Evolutionary conservation across 2,888 invertebrate genomes (phyloP).

Genomic region (Trissonchulus sp.): DNA sequence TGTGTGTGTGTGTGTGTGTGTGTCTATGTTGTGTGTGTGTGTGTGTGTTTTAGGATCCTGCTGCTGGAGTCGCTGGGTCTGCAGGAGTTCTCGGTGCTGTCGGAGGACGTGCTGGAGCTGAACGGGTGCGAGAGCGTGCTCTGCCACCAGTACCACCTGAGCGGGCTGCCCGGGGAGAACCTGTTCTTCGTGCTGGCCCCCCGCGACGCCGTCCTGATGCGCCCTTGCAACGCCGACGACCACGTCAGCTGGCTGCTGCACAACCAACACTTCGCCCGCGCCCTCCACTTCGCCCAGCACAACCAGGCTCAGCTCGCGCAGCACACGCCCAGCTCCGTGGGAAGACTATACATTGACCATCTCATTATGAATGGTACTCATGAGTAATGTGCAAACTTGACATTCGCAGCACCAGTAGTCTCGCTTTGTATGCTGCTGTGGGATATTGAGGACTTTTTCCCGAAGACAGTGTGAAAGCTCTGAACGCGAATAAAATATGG

Average conservation of each 20-base stretch:
- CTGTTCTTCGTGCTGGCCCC: constrained; percentile 43
- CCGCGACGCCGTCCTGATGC: constrained; percentile 43
- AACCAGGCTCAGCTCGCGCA: constrained; percentile 27
- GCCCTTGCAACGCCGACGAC: constrained; percentile 45
- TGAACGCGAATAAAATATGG: too few relatives aligned
- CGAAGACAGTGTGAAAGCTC: too few relatives aligned
- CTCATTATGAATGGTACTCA: too few relatives aligned
- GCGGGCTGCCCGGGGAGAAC: constrained; percentile 36
- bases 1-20: constrained; percentile 33
- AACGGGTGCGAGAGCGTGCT: constrained; percentile 30
- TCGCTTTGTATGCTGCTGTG: too few relatives aligned
- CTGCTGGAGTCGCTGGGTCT: constrained; percentile 32
- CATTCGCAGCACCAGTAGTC: too few relatives aligned
- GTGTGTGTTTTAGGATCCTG: constrained; percentile 25
- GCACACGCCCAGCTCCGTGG: constrained; percentile 16
- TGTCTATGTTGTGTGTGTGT: too few relatives aligned
- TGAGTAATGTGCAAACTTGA: too few relatives aligned
- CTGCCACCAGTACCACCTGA: constrained; percentile 36
- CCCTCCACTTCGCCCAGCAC: constrained; percentile 39
- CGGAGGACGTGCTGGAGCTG: constrained; percentile 42
- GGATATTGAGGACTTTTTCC: too few relatives aligned
- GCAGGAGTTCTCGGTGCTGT: constrained; percentile 36
- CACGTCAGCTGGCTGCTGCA: constrained; percentile 45
- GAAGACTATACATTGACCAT: constrained; percentile 38
- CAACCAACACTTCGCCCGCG: constrained; percentile 42